A percentile compares a stretch with the other conserved stretches of the same genome.
Conservation (phyloP, 2,888 invertebrate species). For the Oscheius sp. region DNA sequence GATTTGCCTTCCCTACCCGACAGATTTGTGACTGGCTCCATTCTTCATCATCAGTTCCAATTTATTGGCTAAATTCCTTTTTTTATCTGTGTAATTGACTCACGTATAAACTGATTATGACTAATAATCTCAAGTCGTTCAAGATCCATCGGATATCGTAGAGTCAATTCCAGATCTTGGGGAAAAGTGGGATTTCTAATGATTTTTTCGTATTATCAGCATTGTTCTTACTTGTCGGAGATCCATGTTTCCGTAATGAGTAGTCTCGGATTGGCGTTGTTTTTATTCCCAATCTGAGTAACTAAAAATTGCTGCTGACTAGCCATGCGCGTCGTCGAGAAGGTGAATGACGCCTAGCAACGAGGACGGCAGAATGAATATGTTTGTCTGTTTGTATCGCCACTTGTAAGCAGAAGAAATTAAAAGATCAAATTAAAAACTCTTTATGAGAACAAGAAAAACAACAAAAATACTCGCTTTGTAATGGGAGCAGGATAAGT, state of each 20-base stretch:
- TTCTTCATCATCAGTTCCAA: slow-evolving; percentile 27
- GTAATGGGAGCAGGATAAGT: slow-evolving; percentile 14
- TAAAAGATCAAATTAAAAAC: slow-evolving; percentile 11
- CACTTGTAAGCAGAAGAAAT: not conserved
- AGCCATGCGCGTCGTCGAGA: no score
- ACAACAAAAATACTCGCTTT: slow-evolving; percentile 37
- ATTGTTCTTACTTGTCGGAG: slow-evolving; percentile 48
- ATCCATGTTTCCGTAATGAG: slow-evolving; percentile 48
- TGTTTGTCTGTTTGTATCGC: no score
- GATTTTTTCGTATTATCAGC: not conserved
- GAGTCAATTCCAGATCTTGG: slow-evolving; percentile 44
- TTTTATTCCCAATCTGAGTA: not conserved
- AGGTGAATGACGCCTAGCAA: slow-evolving; percentile 15
- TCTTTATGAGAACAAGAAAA: slow-evolving; percentile 16
- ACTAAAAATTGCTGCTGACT: slow-evolving; percentile 12
- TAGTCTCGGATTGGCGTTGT: slow-evolving; percentile 6
- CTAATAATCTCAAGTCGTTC: slow-evolving; percentile 57
- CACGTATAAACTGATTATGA: slow-evolving; percentile 58
- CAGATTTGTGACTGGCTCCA: slow-evolving; percentile 31
- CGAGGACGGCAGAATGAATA: slow-evolving; percentile 6
- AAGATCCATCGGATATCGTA: slow-evolving; percentile 46
- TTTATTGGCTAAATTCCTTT: not conserved
- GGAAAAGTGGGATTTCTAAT: slow-evolving; percentile 44
- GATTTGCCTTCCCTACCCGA: slow-evolving; percentile 36
- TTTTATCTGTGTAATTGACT: not conserved